Evolutionary conservation across 2,113 vertebrate genomes (phyloP), one percentile per base, ranked within the genome.

Genomic region (Caranx melampygus): DNA sequence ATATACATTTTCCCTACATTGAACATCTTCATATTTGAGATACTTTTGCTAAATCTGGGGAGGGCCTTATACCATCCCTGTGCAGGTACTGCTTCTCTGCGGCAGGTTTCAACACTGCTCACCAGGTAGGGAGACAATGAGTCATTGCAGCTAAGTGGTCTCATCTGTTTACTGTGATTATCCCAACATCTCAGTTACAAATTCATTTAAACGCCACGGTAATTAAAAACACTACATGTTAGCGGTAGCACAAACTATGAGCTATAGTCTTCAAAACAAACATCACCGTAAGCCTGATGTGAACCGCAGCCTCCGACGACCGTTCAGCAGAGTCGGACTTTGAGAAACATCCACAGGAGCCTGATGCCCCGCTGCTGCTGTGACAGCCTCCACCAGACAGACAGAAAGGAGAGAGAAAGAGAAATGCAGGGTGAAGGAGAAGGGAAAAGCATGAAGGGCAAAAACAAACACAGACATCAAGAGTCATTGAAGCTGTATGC

Each of bases 401-500:
- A 78, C 72, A 85, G 45, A 87, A 47, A 88, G 16, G 44, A 72
- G 69, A 73, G 20, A 69, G 55, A 63, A 65, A 66, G 40, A 69
- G 73, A 73, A 72, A 79, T 37, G 33, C 69, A 63, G 62, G 78
- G 67, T 63, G 63, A 63, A 60, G 62, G 51, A 45, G 60, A 52
- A 15, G 35, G 45, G 61, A 59, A 69, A 79, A 47, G 51, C 74
- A 84, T 72, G 71, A 82, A 78, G 74, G 75, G 71, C 85, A 83
- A 81, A 92, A 90, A 90, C 87, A 93, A 88, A 89, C 92, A 92
- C 77, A 90, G 91, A 92, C 85, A 89, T 90, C 91, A 87, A 88
- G 88, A 91, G 87, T 84, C 89, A 90, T 14, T 85, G 90, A 90
- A 78, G 89, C 85, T 66, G 84, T 80, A 79, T 82, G 87, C 31